Conservation (phyloP, 2,113 vertebrate species). For the Agelaius tricolor region DNA sequence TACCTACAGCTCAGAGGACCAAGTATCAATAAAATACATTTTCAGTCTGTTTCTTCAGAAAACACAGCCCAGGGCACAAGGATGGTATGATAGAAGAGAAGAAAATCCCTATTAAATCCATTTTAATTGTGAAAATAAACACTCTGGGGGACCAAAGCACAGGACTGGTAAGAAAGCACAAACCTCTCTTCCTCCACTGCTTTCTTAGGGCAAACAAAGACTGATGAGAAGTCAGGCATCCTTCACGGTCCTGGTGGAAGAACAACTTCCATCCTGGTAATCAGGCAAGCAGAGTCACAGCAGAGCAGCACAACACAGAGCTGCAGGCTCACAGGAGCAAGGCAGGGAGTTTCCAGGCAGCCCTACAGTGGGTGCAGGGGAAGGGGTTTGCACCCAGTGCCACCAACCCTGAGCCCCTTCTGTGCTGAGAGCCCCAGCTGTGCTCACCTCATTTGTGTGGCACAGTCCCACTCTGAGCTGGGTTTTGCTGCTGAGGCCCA, state of each 20-base stretch:
- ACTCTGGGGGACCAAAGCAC: not conserved
- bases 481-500: accelerated
- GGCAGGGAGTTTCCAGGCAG: not conserved
- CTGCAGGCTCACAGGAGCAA: not conserved
- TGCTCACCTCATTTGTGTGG: accelerated
- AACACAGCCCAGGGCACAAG: not conserved
- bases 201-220: not conserved
- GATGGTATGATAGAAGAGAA: not conserved
- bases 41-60: not conserved
- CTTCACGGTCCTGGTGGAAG: not conserved
- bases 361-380: not conserved
- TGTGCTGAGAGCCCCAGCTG: not conserved
- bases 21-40: not conserved
- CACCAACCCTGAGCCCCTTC: accelerated
- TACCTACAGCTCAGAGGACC: not conserved
- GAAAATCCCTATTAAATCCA: not conserved
- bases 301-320: not conserved
- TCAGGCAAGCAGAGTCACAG: not conserved
- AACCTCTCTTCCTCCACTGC: not conserved
- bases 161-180: not conserved
- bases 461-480: not conserved
- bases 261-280: not conserved
- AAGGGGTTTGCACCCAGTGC: not conserved
- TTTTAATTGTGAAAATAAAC: not conserved
- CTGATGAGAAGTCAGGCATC: not conserved